Percentiles rank a stretch among this genome's conserved stretches.
These are phyloP conservation scores for Hippotragus niger DNA, from an alignment of 2,113 vertebrate species.

Conservation along the genomic window DNA sequence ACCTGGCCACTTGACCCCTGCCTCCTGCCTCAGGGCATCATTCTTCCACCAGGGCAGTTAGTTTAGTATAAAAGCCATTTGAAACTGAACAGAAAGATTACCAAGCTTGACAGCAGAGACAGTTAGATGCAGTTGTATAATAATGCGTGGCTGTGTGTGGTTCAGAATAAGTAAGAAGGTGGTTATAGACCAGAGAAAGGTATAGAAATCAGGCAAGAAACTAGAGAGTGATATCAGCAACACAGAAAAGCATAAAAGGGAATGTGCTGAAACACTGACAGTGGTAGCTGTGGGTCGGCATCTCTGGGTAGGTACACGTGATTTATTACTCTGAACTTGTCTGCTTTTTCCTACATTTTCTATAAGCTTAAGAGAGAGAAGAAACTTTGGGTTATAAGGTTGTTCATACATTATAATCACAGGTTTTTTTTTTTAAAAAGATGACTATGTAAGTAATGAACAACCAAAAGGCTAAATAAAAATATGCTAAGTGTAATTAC, in stretches of 20 bases:
- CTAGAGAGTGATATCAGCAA: neutral
- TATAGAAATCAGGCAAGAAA: neutral
- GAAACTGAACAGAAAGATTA: neutral
- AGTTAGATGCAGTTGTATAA: neutral
- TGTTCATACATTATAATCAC: neutral
- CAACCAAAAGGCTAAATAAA: neutral
- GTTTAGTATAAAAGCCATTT: neutral
- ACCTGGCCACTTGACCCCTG: neutral
- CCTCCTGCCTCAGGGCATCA: neutral
- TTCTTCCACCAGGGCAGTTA: neutral
- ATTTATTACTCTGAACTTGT: neutral
- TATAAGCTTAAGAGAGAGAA: conserved; percentile 17
- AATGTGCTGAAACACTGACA: neutral
- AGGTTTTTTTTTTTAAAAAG: neutral
- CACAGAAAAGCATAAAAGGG: neutral
- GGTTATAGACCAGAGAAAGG: neutral
- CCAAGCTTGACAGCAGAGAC: neutral
- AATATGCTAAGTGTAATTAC: neutral
- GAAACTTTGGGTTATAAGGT: neutral
- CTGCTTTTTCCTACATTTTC: neutral
- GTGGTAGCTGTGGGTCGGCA: neutral
- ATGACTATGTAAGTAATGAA: neutral
- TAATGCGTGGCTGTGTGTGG: neutral
- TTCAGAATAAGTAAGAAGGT: neutral
- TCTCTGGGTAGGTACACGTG: neutral